phyloP scores from a whole-genome alignment of 2,797 vertebrate genomes.

The Sebastes diploproa region DNA sequence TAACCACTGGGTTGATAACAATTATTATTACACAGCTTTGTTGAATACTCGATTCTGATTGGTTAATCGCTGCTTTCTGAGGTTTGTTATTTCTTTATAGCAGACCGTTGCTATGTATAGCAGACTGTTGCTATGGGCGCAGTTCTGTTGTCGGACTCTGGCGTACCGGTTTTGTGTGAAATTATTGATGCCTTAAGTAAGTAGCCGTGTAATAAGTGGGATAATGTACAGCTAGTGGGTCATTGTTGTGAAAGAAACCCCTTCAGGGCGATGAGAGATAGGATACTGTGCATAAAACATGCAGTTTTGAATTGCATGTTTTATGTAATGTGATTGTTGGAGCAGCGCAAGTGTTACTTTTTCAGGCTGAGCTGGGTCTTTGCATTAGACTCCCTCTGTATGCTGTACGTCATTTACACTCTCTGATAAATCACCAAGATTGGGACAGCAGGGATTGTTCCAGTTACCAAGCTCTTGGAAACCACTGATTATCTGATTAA shows the following conservation, averaged over 20 bases:
- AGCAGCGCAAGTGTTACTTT: not conserved
- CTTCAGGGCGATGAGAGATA: not conserved
- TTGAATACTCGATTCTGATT: no score
- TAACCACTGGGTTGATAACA: not conserved
- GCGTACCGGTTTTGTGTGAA: fast-evolving
- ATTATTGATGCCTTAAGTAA: no score
- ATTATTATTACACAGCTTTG: not conserved
- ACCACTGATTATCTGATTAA: conserved; percentile 18
- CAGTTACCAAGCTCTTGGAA: conserved; percentile 10
- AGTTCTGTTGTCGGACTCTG: no score
- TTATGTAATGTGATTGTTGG: not conserved
- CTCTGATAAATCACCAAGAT: conserved; percentile 24
- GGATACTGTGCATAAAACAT: not conserved
- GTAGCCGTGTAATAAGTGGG: no score
- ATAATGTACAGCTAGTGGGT: no score
- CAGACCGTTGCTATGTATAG: no score
- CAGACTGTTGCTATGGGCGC: no score
- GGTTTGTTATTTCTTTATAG: no score
- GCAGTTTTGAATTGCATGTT: not conserved
- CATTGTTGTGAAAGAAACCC: no score
- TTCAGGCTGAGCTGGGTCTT: not conserved
- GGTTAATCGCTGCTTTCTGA: fast-evolving
- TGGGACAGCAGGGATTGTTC: not conserved
- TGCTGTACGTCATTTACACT: conserved; percentile 12
- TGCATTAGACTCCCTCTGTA: not conserved